Evolutionary conservation across 2,888 invertebrate species (phyloP), one percentile per base, ranked within the genome.

Genomic region (Blomia tropicalis): DNA sequence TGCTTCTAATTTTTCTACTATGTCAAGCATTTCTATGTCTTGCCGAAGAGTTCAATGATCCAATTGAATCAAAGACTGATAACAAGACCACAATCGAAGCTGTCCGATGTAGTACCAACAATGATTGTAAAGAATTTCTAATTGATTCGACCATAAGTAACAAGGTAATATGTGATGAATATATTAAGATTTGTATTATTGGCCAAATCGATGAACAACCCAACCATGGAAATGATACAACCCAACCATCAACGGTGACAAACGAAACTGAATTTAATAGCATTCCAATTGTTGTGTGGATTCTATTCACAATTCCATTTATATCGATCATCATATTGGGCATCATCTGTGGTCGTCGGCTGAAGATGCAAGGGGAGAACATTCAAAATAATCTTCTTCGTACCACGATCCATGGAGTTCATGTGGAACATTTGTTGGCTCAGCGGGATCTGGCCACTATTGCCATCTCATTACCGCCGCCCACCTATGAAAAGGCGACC

Each of bases 401-500:
- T n/a, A 27, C 56, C 2, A 23, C 56, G n/a, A 56, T 56, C 25
- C 25, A 56, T 25, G 56, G 56, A 19, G 2, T 56, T 11, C 56
- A 3, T 14, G 56, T 56, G n/a, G 56, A 56, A n/a, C 29, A 56
- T 14, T 23, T 56, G 3, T 7, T 56, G 2, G 11, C 56, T 14
- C 56, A 56, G 23, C 56, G 56, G 2, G 56, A 56, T 14, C 17
- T 56, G 14, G 14, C 29, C 2, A 4, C 56, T 14, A 31, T 56
- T 19, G 56, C 56, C 2, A 11, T 29, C 25, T 56, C 56, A n/a
- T 14, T 14, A 23, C 56, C 56, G 29, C 56, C 56, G 23, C 56
- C 56, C 17, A 27, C 56, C 14, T 56, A 56, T 25, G 56, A 56
- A 25, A 56, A 56, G 23, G 56, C 56, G 2, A 56, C 56, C 2